phyloP scores from a whole-genome alignment of 1,140 invertebrate genomes.

The Hypothenemus hampei region DNA sequence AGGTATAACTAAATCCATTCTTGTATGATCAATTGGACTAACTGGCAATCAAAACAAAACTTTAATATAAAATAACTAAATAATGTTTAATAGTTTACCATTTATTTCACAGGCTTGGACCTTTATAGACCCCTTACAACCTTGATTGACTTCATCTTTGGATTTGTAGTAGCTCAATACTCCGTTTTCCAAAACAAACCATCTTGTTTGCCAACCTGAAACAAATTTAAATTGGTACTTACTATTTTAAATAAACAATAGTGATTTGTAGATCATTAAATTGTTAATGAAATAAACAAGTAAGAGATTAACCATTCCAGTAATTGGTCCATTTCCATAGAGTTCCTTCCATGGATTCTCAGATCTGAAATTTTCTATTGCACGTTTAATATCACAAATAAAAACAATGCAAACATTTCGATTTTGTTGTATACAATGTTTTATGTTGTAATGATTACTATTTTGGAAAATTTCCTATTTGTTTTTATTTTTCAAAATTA shows the following conservation, averaged over 20 bases:
- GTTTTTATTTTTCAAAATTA: no score
- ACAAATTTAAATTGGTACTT: slow-evolving; percentile 1
- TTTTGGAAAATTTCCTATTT: no score
- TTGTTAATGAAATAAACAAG: slow-evolving; percentile 8
- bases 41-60: slow-evolving; percentile 50
- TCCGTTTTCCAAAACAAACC: slow-evolving; percentile 78
- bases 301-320: slow-evolving; percentile 60
- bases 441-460: no score
- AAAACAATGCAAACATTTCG: no score
- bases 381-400: no score
- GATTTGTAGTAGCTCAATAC: slow-evolving; percentile 78
- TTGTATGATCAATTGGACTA: slow-evolving; percentile 62
- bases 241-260: background rate
- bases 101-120: slow-evolving; percentile 78
- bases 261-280: no score
- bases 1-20: slow-evolving; percentile 74
- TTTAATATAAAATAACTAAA: slow-evolving; percentile 4
- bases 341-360: slow-evolving; percentile 65
- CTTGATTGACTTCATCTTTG: slow-evolving; percentile 75
- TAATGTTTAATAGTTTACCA: slow-evolving; percentile 48
- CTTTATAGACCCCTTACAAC: slow-evolving; percentile 79
- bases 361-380: no score
- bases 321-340: slow-evolving; percentile 83
- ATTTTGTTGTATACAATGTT: no score
- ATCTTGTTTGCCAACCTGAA: slow-evolving; percentile 78